Base-by-base conservation (phyloP, 2,888 invertebrate species). In the Busseola fusca region DNA sequence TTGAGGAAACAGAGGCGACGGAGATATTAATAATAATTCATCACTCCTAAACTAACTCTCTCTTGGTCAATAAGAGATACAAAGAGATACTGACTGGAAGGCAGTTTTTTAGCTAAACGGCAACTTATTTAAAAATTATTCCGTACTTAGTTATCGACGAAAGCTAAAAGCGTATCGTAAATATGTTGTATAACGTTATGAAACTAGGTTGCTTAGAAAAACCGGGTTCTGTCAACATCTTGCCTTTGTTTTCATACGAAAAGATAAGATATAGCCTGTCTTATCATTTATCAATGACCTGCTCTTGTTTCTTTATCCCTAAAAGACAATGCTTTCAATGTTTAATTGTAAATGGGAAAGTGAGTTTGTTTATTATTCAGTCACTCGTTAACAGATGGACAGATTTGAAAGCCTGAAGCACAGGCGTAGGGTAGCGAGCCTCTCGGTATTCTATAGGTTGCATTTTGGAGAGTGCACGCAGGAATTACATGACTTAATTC, bases 231-330 rank as follows among this genome's bases (percentile, higher is more conserved):
- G 66, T 69, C 52, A 69, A 75, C 74, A 69, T 79, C 21, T 27
- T 0, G 42, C 1, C 25, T 30, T 54, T 58, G 34, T 77, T 59
- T 66, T 70, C 63, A 70, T 42, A 27, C 42, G 21, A 66, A 75
- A 67, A 76, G 82, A 83, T 82, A 52, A 77, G 59, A 72, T 45
- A 60, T 50, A 48, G 27, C 52, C 34, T 40, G 50, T 42, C 50
- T 82, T 82, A 81, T 82, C 80, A 58, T n/a, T 34, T 34, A 34
- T 34, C 34, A 34, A n/a, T 76, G 68, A 62, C 75, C 70, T 64
- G 56, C 34, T 77, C 57, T 67, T 52, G 54, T 67, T 64, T 69
- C 14, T 54, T 25, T 63, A 27, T 0, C 3, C 10, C n/a, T 18
- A 21, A 48, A 57, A 60, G 45, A 42, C 18, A n/a, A 25, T 25